A percentile compares a stretch with the other conserved stretches of the same genome.
phyloP scores from a whole-genome alignment of 1,140 invertebrate species.

The Nasonia vitripennis region DNA sequence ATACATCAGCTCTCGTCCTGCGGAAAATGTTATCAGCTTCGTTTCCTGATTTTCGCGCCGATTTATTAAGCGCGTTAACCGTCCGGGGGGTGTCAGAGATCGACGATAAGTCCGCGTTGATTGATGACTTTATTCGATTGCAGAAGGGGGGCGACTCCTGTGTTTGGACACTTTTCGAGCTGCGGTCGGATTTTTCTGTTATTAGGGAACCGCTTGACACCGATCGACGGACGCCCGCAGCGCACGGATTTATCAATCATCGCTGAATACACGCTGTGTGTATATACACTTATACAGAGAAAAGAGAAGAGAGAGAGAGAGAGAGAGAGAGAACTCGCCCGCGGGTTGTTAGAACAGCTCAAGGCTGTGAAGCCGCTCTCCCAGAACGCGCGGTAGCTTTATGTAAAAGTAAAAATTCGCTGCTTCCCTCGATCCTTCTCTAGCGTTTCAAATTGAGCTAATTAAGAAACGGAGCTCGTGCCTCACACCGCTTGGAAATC shows the following conservation, averaged over 20 bases:
- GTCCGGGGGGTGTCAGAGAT: not conserved
- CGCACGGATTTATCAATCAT: not conserved
- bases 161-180: too few species aligned
- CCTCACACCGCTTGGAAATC: slow-evolving; percentile 17
- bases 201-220: too few species aligned
- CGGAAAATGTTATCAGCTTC: not conserved
- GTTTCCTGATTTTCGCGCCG: not conserved
- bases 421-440: slow-evolving; percentile 15
- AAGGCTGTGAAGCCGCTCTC: slow-evolving; percentile 38
- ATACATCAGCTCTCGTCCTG: not conserved
- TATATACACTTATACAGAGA: not conserved
- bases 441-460: slow-evolving; percentile 4
- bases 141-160: not conserved
- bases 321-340: not conserved
- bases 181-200: too few species aligned
- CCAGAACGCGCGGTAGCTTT: slow-evolving; percentile 5
- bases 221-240: not conserved
- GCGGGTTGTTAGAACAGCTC: slow-evolving; percentile 16
- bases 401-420: not conserved
- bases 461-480: not conserved
- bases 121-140: slow-evolving; percentile 12
- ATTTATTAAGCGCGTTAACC: not conserved
- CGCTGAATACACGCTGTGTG: not conserved
- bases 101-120: not conserved
- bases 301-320: not conserved